These are phyloP conservation scores for Trissonchulus latispiculum DNA, from an alignment of 2,888 invertebrate species.

Conservation along the genomic window DNA sequence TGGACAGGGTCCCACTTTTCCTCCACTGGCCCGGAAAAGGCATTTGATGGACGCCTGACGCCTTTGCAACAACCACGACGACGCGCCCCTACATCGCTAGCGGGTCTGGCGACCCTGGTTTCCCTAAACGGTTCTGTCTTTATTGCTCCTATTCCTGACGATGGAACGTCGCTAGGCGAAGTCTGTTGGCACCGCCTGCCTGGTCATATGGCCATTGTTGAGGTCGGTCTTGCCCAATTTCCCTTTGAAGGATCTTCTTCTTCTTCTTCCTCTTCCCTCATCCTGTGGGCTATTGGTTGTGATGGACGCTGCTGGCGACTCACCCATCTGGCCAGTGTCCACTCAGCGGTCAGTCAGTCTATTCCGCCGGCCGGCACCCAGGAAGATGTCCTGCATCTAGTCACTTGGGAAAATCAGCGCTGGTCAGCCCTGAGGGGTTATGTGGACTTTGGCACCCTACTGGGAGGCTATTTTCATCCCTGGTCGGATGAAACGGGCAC, in stretches of 20 bases:
- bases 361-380: no score
- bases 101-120: no score
- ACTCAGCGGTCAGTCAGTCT: no score
- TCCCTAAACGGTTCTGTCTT: not conserved
- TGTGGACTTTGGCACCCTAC: not conserved
- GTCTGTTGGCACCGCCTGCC: not conserved
- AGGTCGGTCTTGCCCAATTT: no score
- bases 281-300: not conserved
- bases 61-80: no score
- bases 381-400: not conserved
- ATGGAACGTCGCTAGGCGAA: not conserved
- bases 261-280: not conserved
- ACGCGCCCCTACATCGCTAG: not conserved
- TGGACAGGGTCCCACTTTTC: not conserved
- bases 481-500: slow-evolving; percentile 3
- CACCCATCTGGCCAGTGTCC: no score
- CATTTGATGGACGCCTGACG: no score
- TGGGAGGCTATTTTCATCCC: slow-evolving; percentile 1
- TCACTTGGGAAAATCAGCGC: not conserved
- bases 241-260: no score
- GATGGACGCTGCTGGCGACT: not conserved
- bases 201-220: not conserved
- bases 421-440: slow-evolving; percentile 2
- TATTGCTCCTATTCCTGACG: not conserved
- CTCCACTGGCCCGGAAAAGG: no score